Evolutionary conservation across 2,113 vertebrate genomes (phyloP).

Genomic region (Pyxicephalus adspersus): DNA sequence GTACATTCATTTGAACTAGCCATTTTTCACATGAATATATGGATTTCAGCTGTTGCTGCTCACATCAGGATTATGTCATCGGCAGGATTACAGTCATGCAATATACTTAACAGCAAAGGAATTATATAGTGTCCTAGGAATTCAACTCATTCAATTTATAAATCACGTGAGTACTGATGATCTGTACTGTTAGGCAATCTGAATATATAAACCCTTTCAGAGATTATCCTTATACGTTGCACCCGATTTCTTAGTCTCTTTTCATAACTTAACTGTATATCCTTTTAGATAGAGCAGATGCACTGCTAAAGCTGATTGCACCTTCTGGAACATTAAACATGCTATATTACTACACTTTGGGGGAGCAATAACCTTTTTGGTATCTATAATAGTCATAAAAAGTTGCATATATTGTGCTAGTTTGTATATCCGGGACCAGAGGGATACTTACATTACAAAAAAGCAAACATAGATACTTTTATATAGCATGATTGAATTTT

Average conservation of each 20-base stretch:
- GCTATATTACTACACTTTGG: constrained; percentile 4
- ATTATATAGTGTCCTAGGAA: neutral
- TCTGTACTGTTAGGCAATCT: neutral
- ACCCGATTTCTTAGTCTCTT: neutral
- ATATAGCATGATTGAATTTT: too few relatives aligned
- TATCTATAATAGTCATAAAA: neutral
- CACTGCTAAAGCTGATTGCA: constrained; percentile 11
- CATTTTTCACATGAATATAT: neutral
- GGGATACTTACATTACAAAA: too few relatives aligned
- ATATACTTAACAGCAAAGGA: neutral
- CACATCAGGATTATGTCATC: neutral
- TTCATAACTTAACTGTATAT: neutral
- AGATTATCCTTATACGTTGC: constrained; percentile 7
- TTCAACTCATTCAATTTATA: neutral
- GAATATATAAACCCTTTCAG: neutral
- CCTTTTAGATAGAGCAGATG: constrained; percentile 25
- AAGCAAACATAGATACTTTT: too few relatives aligned
- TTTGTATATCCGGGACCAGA: neutral
- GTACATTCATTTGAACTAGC: neutral
- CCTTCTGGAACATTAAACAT: neutral
- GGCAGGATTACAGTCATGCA: neutral
- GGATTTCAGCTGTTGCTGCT: constrained; percentile 10
- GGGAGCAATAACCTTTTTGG: neutral
- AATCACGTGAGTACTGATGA: neutral
- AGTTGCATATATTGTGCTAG: neutral